Base-by-base conservation (phyloP, 2,797 vertebrate genomes). In the Amphiprion clarkii region DNA sequence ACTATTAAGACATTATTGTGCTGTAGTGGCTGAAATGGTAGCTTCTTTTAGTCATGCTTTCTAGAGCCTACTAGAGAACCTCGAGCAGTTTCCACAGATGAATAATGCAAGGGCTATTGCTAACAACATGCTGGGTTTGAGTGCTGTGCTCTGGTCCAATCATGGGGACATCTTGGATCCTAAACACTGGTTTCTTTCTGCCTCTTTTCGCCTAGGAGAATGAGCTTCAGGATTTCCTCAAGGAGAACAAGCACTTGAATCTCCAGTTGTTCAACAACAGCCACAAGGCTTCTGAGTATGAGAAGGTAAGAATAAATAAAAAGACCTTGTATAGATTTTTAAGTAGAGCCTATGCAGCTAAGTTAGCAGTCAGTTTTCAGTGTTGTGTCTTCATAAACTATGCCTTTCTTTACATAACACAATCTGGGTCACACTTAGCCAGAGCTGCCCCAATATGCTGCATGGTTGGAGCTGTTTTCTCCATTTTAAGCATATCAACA, bases 201-300 rank as follows among this genome's bases (percentile, higher is more conserved):
- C 40, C 55, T 84, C 31, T 80, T 78, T 77, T 81, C 57, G 77
- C 76, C 19, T 67, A 99, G 97, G 96, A 96, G 91, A 91, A 96
- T 95, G 96, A 96, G 89, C 94, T 96, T 89, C 95, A 96, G 87
- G 94, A 96, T 93, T 96, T 94, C 64, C 87, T 92, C 74, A 94
- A 92, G 78, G 94, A 94, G 83, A 94, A 94, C 81, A 91, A 85
- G 49, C 88, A 88, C 83, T 85, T 96, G 93, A 97, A 94, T 89
- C 90, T 92, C 66, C 95, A 94, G 65, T 85, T 96, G 91, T 95
- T 91, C 79, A 92, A 81, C 87, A 93, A 46, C 57, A 89, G 81
- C 79, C 84, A 89, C 86, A 92, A 90, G 71, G 55, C 87, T 31
- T 87, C 87, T 79, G 95, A 95, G 17, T 91, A 94, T 93, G 95